Evolutionary conservation across 1,140 invertebrate genomes (phyloP).

Genomic region (Euwallacea fornicatus): DNA sequence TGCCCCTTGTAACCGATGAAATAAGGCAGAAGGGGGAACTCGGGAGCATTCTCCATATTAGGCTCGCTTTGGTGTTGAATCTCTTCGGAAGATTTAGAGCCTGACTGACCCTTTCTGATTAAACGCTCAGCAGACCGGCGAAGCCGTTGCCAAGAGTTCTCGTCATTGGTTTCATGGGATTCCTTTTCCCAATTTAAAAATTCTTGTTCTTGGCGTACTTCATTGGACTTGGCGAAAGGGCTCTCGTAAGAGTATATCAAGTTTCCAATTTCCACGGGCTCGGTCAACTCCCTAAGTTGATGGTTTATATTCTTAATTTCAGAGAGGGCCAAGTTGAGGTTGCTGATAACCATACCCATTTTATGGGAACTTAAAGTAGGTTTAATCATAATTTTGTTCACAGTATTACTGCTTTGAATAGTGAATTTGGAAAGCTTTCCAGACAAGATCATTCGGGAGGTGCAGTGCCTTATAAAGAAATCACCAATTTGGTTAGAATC

Average conservation of each 20-base stretch:
- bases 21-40: slow-evolving; percentile 56
- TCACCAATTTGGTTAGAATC: slow-evolving; percentile 60
- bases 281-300: slow-evolving; percentile 37
- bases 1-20: slow-evolving; percentile 59
- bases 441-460: slow-evolving; percentile 59
- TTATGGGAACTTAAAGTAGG: slow-evolving; percentile 56
- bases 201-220: slow-evolving; percentile 27
- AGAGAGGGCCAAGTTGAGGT: slow-evolving; percentile 59
- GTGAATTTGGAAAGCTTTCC: slow-evolving; percentile 59
- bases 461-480: slow-evolving; percentile 59
- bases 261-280: slow-evolving; percentile 56
- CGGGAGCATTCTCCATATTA: slow-evolving; percentile 54
- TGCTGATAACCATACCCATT: slow-evolving; percentile 62
- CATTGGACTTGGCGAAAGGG: slow-evolving; percentile 47
- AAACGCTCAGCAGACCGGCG: neutral
- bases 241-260: slow-evolving; percentile 60
- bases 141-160: neutral
- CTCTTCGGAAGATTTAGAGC: slow-evolving; percentile 19
- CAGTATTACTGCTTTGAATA: slow-evolving; percentile 65
- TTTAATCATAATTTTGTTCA: slow-evolving; percentile 59
- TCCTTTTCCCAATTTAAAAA: slow-evolving; percentile 28
- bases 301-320: slow-evolving; percentile 42
- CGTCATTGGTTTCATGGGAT: neutral
- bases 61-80: slow-evolving; percentile 50
- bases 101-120: neutral